Evolutionary conservation across 1,140 invertebrate species (phyloP).

Genomic region (Aphaenogaster ashmeadi): DNA sequence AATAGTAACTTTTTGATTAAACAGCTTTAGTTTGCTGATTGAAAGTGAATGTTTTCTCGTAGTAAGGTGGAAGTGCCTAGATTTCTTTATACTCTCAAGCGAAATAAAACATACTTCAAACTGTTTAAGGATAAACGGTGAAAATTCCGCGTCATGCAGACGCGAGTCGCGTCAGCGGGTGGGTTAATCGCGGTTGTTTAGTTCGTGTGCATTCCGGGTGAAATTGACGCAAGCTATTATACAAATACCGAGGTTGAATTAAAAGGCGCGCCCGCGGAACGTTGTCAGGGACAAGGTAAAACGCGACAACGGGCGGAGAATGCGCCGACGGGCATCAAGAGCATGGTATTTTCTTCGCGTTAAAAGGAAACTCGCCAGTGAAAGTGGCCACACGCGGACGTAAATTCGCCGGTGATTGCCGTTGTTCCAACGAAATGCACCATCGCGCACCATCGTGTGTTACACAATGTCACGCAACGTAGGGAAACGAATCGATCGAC

Average conservation of each 20-base stretch:
- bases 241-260: constrained; percentile 26
- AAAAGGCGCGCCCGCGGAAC: neutral
- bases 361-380: constrained; percentile 60
- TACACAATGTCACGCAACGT: constrained; percentile 46
- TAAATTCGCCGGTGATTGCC: constrained; percentile 29
- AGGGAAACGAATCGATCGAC: constrained; percentile 24
- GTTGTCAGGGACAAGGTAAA: constrained; percentile 48
- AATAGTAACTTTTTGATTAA: neutral
- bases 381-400: constrained; percentile 51
- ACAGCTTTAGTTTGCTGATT: neutral
- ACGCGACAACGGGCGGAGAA: constrained; percentile 19
- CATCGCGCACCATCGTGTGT: constrained; percentile 17
- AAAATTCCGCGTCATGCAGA: constrained; percentile 24
- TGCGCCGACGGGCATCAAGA: neutral
- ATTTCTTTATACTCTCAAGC: constrained; percentile 17
- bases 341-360: constrained; percentile 56
- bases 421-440: constrained; percentile 2
- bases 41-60: neutral
- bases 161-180: neutral
- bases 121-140: constrained; percentile 33
- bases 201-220: constrained; percentile 9
- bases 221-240: constrained; percentile 38
- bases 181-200: constrained; percentile 25
- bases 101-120: neutral
- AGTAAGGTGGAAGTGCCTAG: neutral